A percentile compares a stretch with the other conserved stretches of the same genome.
These are phyloP conservation scores for Belgica antarctica DNA, from an alignment of 2,888 invertebrate species.

Conservation along the genomic window DNA sequence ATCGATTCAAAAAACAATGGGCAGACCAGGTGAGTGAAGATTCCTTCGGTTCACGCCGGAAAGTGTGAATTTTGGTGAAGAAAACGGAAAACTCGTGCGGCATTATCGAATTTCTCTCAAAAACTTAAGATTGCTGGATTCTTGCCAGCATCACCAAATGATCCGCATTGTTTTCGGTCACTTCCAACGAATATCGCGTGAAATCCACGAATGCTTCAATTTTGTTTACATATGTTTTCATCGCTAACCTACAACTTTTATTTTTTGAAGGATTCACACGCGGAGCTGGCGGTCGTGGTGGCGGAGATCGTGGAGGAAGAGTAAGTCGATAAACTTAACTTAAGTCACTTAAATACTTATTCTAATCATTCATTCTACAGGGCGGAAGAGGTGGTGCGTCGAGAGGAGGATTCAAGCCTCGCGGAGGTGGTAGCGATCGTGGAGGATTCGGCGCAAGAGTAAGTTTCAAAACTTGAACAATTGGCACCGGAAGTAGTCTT, in stretches of 20 bases:
- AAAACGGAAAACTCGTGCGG: background rate
- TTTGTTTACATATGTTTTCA: background rate
- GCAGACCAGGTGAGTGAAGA: conserved; percentile 15
- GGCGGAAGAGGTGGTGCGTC: background rate
- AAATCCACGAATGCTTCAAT: background rate
- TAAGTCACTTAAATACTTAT: too few species aligned
- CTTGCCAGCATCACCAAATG: too few species aligned
- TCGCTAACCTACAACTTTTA: conserved; percentile 13
- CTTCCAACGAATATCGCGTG: background rate
- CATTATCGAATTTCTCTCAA: too few species aligned
- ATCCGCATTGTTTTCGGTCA: too few species aligned
- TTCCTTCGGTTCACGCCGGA: background rate
- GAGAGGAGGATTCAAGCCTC: conserved; percentile 45
- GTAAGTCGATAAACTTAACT: too few species aligned
- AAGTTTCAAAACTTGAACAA: conserved; percentile 47
- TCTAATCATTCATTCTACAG: too few species aligned
- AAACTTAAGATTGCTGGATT: too few species aligned
- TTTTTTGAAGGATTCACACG: conserved; percentile 33
- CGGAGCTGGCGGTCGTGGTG: conserved; percentile 1
- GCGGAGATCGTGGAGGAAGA: conserved; percentile 47
- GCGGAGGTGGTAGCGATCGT: conserved; percentile 47
- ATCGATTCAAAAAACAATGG: background rate
- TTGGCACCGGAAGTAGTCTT: conserved; percentile 48
- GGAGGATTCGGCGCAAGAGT: conserved; percentile 51
- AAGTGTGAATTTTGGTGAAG: background rate